Base-by-base conservation (phyloP, 2,113 vertebrate genomes). In the Labeo catla region DNA sequence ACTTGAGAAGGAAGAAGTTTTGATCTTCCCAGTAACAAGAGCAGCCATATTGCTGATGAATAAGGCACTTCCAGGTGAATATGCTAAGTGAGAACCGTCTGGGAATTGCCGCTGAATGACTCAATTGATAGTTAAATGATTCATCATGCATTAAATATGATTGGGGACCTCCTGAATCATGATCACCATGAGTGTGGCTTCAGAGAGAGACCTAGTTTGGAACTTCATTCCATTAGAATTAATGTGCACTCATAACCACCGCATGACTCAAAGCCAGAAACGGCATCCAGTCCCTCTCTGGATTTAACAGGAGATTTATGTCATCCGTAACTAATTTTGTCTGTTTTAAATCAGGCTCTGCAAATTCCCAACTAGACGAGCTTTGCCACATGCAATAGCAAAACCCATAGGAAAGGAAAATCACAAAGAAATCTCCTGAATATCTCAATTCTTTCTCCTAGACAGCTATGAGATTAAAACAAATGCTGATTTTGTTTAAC, bases 71-170 rank as follows among this genome's bases (percentile, higher is more conserved):
- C 21, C 61, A 86, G 49, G 84, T 49, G 49, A 73, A 49, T 73
- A 49, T 83, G 43, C 39, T 8, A 21, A 61, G 39, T 21, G 34
- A 15, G 15, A 50, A 23, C 49, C 61, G 47, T 68, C 36, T 50
- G 49, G 77, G 86, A 70, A 76, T 73, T 83, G 77, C 28, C 15
- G 45, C 23, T 76, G 50, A 85, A 80, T 83, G 82, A 45, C 59
- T 83, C 61, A 72, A 81, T 91, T 89, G 87, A 86, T 86, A 86
- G 79, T 70, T 81, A 39, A 86, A 77, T 68, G 47, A 86, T 88
- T 87, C 43, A 84, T 84, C 81, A 78, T 61, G 34, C 47, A 78
- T 87, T 74, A 54, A 84, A 84, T 86, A 73, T 84, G 59, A 88
- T 86, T 45, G 28, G 36, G 76, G 77, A 45, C 73, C 50, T 79